These are phyloP conservation scores for Noctua janthina DNA, from an alignment of 2,888 invertebrate species.

Conservation along the genomic window DNA sequence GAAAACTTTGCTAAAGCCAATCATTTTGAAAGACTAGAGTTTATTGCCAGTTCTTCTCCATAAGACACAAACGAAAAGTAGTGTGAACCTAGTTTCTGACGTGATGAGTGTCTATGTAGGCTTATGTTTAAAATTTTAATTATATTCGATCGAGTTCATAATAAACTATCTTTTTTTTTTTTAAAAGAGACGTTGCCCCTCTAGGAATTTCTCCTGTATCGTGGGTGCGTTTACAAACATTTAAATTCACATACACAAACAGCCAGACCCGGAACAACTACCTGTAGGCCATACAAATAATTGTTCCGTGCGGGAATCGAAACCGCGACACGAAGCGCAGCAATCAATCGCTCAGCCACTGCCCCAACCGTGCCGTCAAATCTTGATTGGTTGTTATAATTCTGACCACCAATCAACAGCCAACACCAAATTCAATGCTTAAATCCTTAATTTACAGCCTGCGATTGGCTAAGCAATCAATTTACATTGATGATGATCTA, in stretches of 20 bases:
- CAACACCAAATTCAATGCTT: background rate
- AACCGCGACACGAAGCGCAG: no score
- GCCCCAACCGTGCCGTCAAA: no score
- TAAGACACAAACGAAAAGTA: background rate
- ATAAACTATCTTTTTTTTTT: no score
- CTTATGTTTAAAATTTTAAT: background rate
- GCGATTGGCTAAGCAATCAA: background rate
- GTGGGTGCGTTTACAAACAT: no score
- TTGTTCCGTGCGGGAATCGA: no score
- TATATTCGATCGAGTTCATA: background rate
- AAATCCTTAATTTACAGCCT: background rate
- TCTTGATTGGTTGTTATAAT: background rate
- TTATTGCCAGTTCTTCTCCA: background rate
- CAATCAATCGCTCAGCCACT: no score
- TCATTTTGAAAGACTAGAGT: background rate
- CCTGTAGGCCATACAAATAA: no score
- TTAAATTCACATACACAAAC: no score
- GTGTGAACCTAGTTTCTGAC: background rate
- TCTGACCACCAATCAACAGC: background rate
- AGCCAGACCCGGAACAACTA: no score
- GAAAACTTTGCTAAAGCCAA: background rate
- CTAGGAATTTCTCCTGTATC: no score
- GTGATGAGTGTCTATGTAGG: background rate
- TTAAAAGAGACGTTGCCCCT: no score
- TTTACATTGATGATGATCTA: conserved; percentile 12